Percentiles rank a stretch among this genome's conserved stretches.
These are phyloP conservation scores for Agrilus biguttatus DNA, from an alignment of 2,888 invertebrate genomes.

Conservation along the genomic window DNA sequence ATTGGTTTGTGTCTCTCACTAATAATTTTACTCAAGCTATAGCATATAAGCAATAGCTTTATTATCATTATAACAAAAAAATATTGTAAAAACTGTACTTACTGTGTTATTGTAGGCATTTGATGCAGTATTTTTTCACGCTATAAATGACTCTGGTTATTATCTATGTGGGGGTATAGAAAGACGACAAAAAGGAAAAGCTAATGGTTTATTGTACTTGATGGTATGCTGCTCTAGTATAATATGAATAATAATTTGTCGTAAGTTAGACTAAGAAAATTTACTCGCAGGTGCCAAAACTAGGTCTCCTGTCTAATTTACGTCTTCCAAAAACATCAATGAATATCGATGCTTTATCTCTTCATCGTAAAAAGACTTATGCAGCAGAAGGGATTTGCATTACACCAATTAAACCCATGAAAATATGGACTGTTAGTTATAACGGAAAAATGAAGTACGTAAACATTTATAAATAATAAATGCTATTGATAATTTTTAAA, in stretches of 20 bases:
- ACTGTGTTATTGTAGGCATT: conserved; percentile 47
- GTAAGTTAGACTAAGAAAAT: conserved; percentile 1
- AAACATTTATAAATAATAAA: neutral
- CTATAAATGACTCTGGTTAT: conserved; percentile 43
- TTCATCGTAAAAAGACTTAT: conserved; percentile 36
- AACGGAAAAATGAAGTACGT: conserved; percentile 51
- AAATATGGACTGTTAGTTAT: conserved; percentile 54
- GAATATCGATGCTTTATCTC: conserved; percentile 29
- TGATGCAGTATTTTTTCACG: conserved; percentile 68
- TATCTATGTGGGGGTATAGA: conserved; percentile 55
- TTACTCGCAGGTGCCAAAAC: conserved; percentile 42
- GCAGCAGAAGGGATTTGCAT: conserved; percentile 57
- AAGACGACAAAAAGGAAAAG: conserved; percentile 47
- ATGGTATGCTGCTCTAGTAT: conserved; percentile 31
- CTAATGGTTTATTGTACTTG: conserved; percentile 52
- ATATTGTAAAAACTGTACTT: too few species aligned
- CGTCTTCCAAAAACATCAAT: conserved; percentile 56
- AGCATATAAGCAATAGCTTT: too few species aligned
- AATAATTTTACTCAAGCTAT: too few species aligned
- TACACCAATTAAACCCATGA: conserved; percentile 56
- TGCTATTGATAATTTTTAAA: neutral
- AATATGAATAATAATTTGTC: neutral
- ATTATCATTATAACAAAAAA: too few species aligned
- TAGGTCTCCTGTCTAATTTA: conserved; percentile 53
- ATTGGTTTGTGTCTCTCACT: too few species aligned